Evolutionary conservation across 2,113 vertebrate genomes (phyloP), one percentile per base, ranked within the genome.

Genomic region (Nannobrachium achirus): DNA sequence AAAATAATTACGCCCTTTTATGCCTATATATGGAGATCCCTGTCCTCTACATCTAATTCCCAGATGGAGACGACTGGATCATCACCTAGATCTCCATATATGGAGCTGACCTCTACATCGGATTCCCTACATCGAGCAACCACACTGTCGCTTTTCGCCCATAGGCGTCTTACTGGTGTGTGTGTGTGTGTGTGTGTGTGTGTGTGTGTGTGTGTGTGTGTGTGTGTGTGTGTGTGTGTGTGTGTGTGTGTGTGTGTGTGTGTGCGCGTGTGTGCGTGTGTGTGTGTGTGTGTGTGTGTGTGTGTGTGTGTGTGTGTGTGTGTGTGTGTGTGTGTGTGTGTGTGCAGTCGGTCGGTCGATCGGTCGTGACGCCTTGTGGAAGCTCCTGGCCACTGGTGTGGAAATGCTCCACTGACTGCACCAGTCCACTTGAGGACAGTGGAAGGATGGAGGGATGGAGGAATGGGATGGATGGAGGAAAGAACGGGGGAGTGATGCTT

Each of bases 401-500:
- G 87, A 90, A 89, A 89, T 78, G 80, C 83, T 88, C 66, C 79
- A 73, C 66, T 81, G 59, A 73, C 66, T 81, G 59, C 52, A 78
- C 81, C 69, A 59, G 69, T 83, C 65, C 51, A 49, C 78, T 73
- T 52, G 71, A 69, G 72, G 82, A 82, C 56, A 33, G 74, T 13
- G 63, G 42, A 41, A 18, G 3, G 18, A 33, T 45, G 42, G 70
- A 79, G 73, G 69, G 53, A 15, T 0, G 33, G 65, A 49, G 60
- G 18, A 5, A 52, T 8, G 46, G n/a, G 72, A 58, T 56, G 68
- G 56, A 62, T 57, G 49, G 39, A 72, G 66, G 52, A 57, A 38
- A 66, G 44, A 40, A 1, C 44, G 49, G 73, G 18, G n/a, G 55
- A 18, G 11, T 39, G 51, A n/a, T 14, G 53, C 25, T 10, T 8